Evolutionary conservation across 35 echinoderm and acorn worm genomes (phyloP), one percentile per base, ranked within the genome.

Genomic region (Chiridota heheva): DNA sequence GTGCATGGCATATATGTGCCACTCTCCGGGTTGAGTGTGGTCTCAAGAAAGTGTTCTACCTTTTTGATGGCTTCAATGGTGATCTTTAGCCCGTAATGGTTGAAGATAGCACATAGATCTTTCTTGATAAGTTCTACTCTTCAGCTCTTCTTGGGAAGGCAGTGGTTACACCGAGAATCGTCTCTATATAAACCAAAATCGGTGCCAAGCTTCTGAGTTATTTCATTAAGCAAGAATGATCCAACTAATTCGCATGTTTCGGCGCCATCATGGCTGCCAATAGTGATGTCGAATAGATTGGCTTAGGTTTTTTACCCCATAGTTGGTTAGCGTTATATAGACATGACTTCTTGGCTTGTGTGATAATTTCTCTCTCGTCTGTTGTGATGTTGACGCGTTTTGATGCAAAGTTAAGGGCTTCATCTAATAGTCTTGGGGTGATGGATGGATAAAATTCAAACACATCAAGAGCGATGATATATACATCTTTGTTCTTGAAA

Each of bases 401-500:
- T 22, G 47, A 51, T 51, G 47, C 47, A 22, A 51, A 51, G 47
- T 51, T n/a, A n/a, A 78, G 30, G 44, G 74, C 74, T 24, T 78
- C 49, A 36, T 78, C 59, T 18, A 78, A 53, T 15, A 78, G 74
- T 12, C 20, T 16, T 13, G 12, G n/a, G n/a, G n/a, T n/a, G n/a
- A n/a, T n/a, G n/a, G n/a, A n/a, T n/a, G n/a, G n/a, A n/a, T n/a
- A n/a, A n/a, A 78, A 78, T n/a, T 78, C 36, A 24, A 73, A 39
- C 26, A 73, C 34, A 44, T 73, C 69, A 44, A 73, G 49, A n/a
- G 37, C 24, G 49, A 44, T 24, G 49, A 73, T 39, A 2, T 45
- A 32, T 73, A 24, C 28, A 12, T 39, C 34, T 46, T 73, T 17
- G 20, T 32, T 16, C 6, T 2, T 15, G 34, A 7, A 39, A n/a